These are phyloP conservation scores for Syngnathus typhle DNA, from an alignment of 2,113 vertebrate species.

Conservation along the genomic window DNA sequence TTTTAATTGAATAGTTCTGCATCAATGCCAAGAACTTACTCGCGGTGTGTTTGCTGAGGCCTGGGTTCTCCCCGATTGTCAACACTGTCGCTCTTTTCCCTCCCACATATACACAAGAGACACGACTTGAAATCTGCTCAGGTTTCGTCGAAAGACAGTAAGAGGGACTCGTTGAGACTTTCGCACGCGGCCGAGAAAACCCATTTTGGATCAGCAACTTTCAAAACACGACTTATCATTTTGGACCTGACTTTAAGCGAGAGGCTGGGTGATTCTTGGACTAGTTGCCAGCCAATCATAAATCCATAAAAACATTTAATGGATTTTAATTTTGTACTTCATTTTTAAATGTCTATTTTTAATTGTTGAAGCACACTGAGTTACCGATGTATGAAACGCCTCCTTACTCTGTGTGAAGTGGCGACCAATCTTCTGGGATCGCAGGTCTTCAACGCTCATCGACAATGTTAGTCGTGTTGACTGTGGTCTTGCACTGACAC, in stretches of 20 bases:
- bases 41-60: constrained; percentile 38
- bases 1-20: constrained; percentile 63
- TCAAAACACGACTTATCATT: background rate
- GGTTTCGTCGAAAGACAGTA: constrained; percentile 41
- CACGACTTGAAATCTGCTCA: constrained; percentile 21
- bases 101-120: constrained; percentile 8
- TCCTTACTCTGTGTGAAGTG: background rate
- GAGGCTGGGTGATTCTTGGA: background rate
- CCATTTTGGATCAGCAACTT: background rate
- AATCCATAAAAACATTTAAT: no score
- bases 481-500: constrained; percentile 39
- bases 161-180: background rate
- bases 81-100: background rate
- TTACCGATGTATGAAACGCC: no score
- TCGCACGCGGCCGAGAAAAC: background rate
- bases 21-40: constrained; percentile 51
- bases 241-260: background rate
- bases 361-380: no score
- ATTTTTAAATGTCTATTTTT: no score
- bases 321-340: no score
- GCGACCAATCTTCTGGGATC: background rate
- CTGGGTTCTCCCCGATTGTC: constrained; percentile 33
- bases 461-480: background rate
- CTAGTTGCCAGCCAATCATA: background rate
- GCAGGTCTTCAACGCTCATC: background rate